phyloP scores from a whole-genome alignment of 2,888 invertebrate genomes.

The Agrochola lychnidis region DNA sequence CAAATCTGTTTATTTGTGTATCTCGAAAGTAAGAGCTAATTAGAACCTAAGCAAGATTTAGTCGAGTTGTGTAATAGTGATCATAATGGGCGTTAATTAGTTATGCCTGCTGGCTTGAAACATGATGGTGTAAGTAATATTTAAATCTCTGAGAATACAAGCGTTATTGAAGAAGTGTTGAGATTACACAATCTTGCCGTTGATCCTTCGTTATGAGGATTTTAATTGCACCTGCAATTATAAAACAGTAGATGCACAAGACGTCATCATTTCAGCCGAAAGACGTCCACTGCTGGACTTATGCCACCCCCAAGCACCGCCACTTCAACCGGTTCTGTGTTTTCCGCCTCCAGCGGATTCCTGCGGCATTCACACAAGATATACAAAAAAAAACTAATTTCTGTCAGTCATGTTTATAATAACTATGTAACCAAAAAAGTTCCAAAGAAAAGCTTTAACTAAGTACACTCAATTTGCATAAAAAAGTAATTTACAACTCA shows the following conservation, averaged over 20 bases:
- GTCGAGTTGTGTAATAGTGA: slow-evolving; percentile 25
- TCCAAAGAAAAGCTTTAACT: slow-evolving; percentile 23
- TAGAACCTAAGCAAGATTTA: slow-evolving; percentile 45
- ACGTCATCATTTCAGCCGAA: too few relatives aligned
- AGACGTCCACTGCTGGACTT: too few relatives aligned
- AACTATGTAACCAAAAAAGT: slow-evolving; percentile 24
- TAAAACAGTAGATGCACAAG: not conserved
- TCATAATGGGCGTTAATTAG: slow-evolving; percentile 30
- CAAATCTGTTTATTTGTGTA: slow-evolving; percentile 45
- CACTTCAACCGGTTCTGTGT: too few relatives aligned
- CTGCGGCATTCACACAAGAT: not conserved
- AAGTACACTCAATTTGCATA: slow-evolving; percentile 43
- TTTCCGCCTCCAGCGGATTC: too few relatives aligned
- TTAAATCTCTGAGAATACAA: not conserved
- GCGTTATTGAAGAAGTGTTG: not conserved
- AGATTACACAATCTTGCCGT: not conserved
- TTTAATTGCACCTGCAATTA: slow-evolving; percentile 11
- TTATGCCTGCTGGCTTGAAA: not conserved
- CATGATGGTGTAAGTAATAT: not conserved
- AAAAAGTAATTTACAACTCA: slow-evolving; percentile 55
- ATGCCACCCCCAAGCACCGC: too few relatives aligned
- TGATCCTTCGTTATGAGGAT: not conserved
- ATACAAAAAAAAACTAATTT: slow-evolving; percentile 3
- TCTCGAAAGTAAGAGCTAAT: slow-evolving; percentile 62
- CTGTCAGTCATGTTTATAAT: slow-evolving; percentile 14